A percentile compares a stretch with the other conserved stretches of the same genome.
phyloP scores from a whole-genome alignment of 2,113 vertebrate genomes.

The Aegithalos caudatus region DNA sequence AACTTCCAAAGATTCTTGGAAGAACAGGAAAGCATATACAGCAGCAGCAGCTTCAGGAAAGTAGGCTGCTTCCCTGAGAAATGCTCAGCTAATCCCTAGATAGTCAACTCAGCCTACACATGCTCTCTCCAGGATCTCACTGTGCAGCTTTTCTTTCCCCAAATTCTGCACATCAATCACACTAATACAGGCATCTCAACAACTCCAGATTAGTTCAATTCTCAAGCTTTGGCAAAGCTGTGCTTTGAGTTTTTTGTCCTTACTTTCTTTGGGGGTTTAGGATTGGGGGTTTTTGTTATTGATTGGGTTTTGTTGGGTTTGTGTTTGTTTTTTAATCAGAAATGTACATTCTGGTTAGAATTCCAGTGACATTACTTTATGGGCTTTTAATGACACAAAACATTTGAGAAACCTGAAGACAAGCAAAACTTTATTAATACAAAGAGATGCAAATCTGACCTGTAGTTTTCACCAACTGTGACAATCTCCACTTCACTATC shows the following conservation, averaged over 20 bases:
- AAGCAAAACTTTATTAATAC: neutral
- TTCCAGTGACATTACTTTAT: neutral
- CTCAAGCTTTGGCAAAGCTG: neutral
- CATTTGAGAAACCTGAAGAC: neutral
- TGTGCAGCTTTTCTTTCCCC: neutral
- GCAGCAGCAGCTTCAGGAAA: neutral
- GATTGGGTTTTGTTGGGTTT: neutral
- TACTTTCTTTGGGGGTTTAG: neutral
- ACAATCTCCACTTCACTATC: constrained; percentile 99
- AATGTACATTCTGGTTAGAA: neutral
- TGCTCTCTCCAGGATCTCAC: neutral
- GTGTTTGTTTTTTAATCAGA: neutral
- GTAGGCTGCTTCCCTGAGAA: neutral
- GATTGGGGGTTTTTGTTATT: neutral
- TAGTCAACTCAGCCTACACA: neutral
- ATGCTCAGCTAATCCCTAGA: neutral
- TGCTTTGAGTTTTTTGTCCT: neutral
- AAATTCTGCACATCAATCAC: neutral
- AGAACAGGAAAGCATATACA: neutral
- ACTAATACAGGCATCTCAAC: neutral
- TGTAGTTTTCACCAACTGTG: constrained; percentile 93
- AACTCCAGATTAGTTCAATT: neutral
- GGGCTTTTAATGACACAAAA: neutral
- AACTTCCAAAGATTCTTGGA: neutral
- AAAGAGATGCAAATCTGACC: constrained; percentile 71